phyloP scores from a whole-genome alignment of 1,140 invertebrate genomes.

The Papilio machaon region DNA sequence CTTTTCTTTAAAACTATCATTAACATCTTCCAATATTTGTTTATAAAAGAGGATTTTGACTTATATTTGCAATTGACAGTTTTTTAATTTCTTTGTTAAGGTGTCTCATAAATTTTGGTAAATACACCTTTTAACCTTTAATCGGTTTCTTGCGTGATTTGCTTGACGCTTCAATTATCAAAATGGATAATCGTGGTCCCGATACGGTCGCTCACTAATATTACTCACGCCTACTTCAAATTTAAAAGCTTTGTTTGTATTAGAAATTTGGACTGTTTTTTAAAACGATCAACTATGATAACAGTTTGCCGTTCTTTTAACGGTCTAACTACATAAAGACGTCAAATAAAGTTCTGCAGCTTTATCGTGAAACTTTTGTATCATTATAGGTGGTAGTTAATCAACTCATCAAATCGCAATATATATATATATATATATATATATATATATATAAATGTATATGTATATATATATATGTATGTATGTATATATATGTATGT shows the following conservation, averaged over 20 bases:
- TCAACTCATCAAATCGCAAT: no score
- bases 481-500: no score
- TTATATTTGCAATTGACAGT: neutral
- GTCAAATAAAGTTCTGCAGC: no score
- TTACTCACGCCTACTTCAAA: constrained; percentile 21
- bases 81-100: constrained; percentile 19
- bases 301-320: neutral
- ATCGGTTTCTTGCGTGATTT: constrained; percentile 30
- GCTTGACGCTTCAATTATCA: constrained; percentile 35
- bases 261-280: constrained; percentile 2
- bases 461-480: no score
- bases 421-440: no score
- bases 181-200: constrained; percentile 37
- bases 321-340: no score
- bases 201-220: constrained; percentile 23
- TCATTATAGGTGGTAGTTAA: no score
- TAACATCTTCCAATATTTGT: neutral
- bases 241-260: constrained; percentile 17
- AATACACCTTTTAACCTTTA: constrained; percentile 35
- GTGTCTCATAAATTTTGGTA: constrained; percentile 26
- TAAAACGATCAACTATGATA: constrained; percentile 1
- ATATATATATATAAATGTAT: no score
- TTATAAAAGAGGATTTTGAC: neutral
- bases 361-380: no score
- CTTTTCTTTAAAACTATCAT: no score